phyloP scores from a whole-genome alignment of 64 coral and sea anemone genomes.

The Montipora capricornis region DNA sequence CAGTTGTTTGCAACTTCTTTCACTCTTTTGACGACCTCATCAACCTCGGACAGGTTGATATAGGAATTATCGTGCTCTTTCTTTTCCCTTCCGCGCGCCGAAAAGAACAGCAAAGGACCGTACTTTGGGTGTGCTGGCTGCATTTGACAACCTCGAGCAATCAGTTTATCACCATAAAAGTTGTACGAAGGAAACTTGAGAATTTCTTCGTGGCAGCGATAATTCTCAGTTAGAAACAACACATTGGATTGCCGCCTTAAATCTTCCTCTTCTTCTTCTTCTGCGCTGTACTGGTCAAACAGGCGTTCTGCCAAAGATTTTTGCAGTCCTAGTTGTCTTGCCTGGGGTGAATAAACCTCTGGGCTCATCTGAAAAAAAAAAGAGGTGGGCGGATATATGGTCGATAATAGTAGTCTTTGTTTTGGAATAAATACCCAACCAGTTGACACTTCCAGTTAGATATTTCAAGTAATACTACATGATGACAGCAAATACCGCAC shows the following conservation, averaged over 20 bases:
- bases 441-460: too few relatives aligned
- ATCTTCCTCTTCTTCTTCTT: background rate
- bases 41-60: conserved; percentile 57
- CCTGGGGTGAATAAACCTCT: conserved; percentile 55
- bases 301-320: conserved; percentile 64
- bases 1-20: conserved; percentile 50
- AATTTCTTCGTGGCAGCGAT: conserved; percentile 77
- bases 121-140: conserved; percentile 60
- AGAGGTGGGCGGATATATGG: background rate
- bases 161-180: conserved; percentile 70
- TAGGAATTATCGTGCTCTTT: conserved; percentile 58
- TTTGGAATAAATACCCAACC: too few relatives aligned
- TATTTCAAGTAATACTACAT: too few relatives aligned
- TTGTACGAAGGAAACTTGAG: conserved; percentile 75
- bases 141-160: conserved; percentile 34
- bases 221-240: conserved; percentile 84
- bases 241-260: background rate
- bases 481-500: too few relatives aligned
- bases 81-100: conserved; percentile 46
- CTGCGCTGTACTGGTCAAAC: conserved; percentile 37
- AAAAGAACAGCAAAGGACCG: conserved; percentile 62
- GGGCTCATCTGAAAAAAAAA: conserved; percentile 54
- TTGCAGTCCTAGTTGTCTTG: conserved; percentile 23
- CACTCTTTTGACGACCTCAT: conserved; percentile 58
- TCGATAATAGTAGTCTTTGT: background rate